Evolutionary conservation across 2,888 invertebrate genomes (phyloP).

Genomic region (Rhogogaster chlorosoma): DNA sequence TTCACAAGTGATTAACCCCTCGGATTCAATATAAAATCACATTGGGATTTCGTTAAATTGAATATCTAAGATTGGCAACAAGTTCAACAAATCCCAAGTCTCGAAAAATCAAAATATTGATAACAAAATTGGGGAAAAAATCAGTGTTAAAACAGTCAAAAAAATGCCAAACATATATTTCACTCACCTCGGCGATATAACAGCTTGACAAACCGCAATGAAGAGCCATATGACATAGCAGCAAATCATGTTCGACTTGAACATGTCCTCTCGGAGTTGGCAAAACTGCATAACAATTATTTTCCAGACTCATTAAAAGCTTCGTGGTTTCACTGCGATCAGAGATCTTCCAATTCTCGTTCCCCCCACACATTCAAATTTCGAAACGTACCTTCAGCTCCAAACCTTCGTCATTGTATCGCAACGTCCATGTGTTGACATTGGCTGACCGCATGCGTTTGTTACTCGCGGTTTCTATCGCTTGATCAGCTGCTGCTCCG

Average conservation of each 20-base stretch:
- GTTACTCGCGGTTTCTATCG: constrained; percentile 94
- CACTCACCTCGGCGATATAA: constrained; percentile 86
- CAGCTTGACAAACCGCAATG: constrained; percentile 88
- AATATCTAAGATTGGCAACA: too few species aligned
- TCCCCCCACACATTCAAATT: neutral
- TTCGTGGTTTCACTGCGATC: neutral
- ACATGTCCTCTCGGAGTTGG: constrained; percentile 93
- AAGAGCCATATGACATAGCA: constrained; percentile 95
- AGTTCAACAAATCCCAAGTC: too few species aligned
- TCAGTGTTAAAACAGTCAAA: too few species aligned
- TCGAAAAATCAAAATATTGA: too few species aligned
- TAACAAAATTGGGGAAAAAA: too few species aligned
- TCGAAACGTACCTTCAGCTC: constrained; percentile 85
- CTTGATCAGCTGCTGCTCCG: constrained; percentile 88
- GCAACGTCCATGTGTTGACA: constrained; percentile 91
- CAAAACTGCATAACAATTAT: constrained; percentile 83
- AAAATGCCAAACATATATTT: too few species aligned
- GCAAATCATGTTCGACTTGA: constrained; percentile 96
- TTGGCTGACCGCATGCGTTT: constrained; percentile 93
- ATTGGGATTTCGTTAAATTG: too few species aligned
- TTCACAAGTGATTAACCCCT: too few species aligned
- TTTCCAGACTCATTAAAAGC: neutral
- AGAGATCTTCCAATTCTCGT: neutral
- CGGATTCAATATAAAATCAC: neutral
- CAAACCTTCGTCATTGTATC: constrained; percentile 89